Evolutionary conservation across 2,888 invertebrate species (phyloP), one percentile per base, ranked within the genome.

Genomic region (Diaprepes abbreviatus): DNA sequence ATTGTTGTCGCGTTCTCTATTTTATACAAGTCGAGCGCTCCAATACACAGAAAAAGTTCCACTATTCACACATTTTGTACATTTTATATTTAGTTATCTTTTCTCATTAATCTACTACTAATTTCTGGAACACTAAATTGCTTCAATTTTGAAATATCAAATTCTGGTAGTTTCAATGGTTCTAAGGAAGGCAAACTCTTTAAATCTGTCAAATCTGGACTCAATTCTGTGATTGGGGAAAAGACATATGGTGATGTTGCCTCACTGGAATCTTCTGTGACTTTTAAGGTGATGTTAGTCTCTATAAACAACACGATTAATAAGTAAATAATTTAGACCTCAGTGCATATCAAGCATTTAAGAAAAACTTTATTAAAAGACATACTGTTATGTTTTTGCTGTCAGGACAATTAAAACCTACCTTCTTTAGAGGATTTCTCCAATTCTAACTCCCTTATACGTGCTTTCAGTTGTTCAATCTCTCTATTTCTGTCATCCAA

Each of bases 401-500:
- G n/a, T n/a, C n/a, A n/a, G n/a, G n/a, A n/a, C n/a, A n/a, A n/a
- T n/a, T n/a, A n/a, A n/a, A n/a, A n/a, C n/a, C n/a, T 77, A 81
- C 81, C 81, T 81, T 80, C 40, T 33, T 43, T 67, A 33, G 40
- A 79, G 66, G 83, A 79, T 79, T 88, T 86, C 77, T 88, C 88
- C 73, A 85, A 85, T 81, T 89, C 89, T 73, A 89, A 83, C 75
- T 86, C 86, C 70, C 81, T 85, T 0, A 91, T 85, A 78, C 86
- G 86, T 68, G 88, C 87, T 71, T 87, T 89, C 21, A 91, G 80
- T 58, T 86, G 85, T 59, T 86, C 85, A 66, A 89, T 89, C 81
- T 91, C 90, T 80, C 87, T 87, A 77, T 89, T 89, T 65, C 89
- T 86, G n/a, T 88, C 86, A 78, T 91, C 91, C 24, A 91, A 83